Base-by-base conservation (phyloP, 2,113 vertebrate species). In the Sebastes fasciatus region DNA sequence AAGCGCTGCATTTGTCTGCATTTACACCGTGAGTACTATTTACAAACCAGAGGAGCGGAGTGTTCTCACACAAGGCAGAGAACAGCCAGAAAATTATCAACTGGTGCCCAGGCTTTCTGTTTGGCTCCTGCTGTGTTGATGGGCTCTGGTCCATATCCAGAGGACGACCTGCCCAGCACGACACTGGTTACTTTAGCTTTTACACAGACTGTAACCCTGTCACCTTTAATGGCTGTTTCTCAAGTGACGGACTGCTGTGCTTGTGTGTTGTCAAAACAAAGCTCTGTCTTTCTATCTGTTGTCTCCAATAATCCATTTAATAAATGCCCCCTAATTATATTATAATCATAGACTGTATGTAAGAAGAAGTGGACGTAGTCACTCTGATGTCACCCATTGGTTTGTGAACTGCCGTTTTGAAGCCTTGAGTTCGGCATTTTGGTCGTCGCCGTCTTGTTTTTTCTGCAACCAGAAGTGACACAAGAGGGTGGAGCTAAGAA, bases 111-210 rank as follows among this genome's bases (percentile, higher is more conserved):
- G 49, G 21, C 82, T 72, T 51, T 79, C 34, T 73, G 67, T 77
- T 87, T 45, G 40, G 58, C 74, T 72, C 86, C 84, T 64, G 68
- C 76, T 86, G 88, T 45, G 84, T 80, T 90, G 86, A 84, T 84
- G 80, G 89, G 77, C 77, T 70, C 67, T 46, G 66, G 66, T 83
- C 82, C 79, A 88, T 70, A 57, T 86, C 77, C 70, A 84, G 58
- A 79, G 45, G 40, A 21, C 71, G 68, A 80, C 79, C 79, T 74
- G 49, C 82, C 48, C 82, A 85, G 83, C 87, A 6, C 62, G 85
- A 55, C 46, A 4, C 55, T 23, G 46, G 1, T 71, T 68, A 77
- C 58, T 55, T 83, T 74, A 70, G 70, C 63, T 57, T 57, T 77
- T 72, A 0, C 76, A 70, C 67, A 80, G 49, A 74, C 68, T 17